phyloP scores from a whole-genome alignment of 2,797 vertebrate genomes.

The Dermochelys coriacea region DNA sequence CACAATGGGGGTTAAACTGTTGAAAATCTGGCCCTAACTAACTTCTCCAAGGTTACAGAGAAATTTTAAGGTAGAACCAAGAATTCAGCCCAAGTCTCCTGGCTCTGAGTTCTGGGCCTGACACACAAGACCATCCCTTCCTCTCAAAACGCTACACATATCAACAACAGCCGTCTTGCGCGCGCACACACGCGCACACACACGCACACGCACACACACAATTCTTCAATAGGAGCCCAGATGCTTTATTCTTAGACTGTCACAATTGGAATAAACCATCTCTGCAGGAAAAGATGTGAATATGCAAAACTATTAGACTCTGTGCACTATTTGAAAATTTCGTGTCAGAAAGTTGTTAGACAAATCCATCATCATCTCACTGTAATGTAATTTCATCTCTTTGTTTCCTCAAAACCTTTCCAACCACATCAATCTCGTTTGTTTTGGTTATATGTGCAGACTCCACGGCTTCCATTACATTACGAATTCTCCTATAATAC shows the following conservation, averaged over 20 bases:
- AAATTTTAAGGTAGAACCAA: background rate
- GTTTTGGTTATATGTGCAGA: conserved; percentile 12
- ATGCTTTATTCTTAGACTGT: background rate
- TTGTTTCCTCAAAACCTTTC: conserved; percentile 42
- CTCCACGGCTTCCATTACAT: conserved; percentile 5
- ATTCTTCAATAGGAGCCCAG: background rate
- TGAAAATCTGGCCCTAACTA: background rate
- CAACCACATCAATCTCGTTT: conserved; percentile 13
- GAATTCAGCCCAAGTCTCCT: background rate
- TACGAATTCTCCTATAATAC: conserved; percentile 22
- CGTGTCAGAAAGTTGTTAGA: conserved; percentile 31
- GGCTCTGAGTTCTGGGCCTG: background rate
- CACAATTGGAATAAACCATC: background rate
- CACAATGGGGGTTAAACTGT: background rate
- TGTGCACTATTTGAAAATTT: conserved; percentile 39
- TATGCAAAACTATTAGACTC: conserved; percentile 22
- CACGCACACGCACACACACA: no score
- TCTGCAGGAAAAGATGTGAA: background rate
- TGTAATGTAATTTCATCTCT: conserved; percentile 11
- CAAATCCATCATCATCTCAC: background rate
- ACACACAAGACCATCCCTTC: background rate
- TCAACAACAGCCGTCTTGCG: background rate
- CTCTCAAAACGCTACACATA: fast-evolving
- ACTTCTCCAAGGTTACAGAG: background rate
- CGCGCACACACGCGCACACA: background rate